Percentiles rank a stretch among this genome's conserved stretches.
These are phyloP conservation scores for Epinotia brunnichana DNA, from an alignment of 2,888 invertebrate species.

Conservation along the genomic window DNA sequence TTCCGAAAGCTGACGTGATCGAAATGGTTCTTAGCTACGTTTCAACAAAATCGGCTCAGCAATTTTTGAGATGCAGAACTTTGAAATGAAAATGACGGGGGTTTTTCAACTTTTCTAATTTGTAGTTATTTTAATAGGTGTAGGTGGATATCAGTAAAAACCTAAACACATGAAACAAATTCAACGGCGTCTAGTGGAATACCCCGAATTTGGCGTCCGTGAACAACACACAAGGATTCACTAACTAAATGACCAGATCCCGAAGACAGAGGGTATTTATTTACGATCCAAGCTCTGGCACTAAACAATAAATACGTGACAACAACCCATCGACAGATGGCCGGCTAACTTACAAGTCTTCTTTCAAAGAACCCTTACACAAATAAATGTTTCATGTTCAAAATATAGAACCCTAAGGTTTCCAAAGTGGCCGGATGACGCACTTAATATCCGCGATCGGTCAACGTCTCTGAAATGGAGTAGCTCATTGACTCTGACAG, in stretches of 20 bases:
- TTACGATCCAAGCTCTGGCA: neutral
- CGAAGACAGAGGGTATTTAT: neutral
- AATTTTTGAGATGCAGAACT: no score
- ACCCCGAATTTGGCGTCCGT: neutral
- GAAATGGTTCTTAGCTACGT: no score
- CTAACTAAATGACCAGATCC: neutral
- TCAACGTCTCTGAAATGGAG: constrained; percentile 30
- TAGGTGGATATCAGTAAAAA: no score
- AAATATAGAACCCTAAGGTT: neutral
- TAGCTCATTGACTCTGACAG: constrained; percentile 28
- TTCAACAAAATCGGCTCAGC: no score
- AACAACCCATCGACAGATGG: constrained; percentile 15
- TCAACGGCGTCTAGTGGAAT: neutral
- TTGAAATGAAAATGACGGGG: no score
- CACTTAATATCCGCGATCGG: constrained; percentile 21
- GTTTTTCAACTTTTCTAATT: no score
- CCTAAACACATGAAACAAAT: no score
- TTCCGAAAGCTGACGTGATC: no score
- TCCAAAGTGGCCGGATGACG: constrained; percentile 25
- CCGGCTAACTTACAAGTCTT: constrained; percentile 5
- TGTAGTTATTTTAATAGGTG: no score
- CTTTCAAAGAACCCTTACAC: constrained; percentile 2
- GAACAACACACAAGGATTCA: neutral
- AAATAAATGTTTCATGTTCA: neutral
- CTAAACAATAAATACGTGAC: neutral